Conservation (phyloP, 2,797 vertebrate species). For the Silurus lanzhouensis region DNA sequence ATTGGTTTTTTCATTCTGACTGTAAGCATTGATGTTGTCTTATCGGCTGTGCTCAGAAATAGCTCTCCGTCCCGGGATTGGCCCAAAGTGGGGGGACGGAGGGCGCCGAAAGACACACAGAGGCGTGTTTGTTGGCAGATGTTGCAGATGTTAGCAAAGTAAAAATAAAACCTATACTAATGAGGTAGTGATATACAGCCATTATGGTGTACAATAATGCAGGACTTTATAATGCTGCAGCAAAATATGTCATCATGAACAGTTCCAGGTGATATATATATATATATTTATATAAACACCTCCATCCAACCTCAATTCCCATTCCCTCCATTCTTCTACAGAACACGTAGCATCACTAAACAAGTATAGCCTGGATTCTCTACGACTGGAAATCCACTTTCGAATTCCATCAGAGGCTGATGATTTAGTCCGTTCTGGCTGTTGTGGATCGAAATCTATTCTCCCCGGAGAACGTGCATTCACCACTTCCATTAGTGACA, state of each 20-base stretch:
- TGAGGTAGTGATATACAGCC: background rate
- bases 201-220: background rate
- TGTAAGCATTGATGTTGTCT: constrained; percentile 51
- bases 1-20: constrained; percentile 47
- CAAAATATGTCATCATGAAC: background rate
- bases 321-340: background rate
- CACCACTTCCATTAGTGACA: constrained; percentile 7
- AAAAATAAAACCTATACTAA: background rate
- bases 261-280: background rate
- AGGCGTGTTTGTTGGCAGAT: background rate
- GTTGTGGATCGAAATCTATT: background rate
- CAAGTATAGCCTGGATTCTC: background rate
- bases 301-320: background rate
- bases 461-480: background rate
- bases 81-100: background rate
- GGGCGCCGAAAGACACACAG: background rate
- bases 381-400: background rate
- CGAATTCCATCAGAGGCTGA: background rate
- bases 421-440: constrained; percentile 1
- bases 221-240: background rate
- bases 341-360: background rate
- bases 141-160: background rate
- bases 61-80: constrained; percentile 48
- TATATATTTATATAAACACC: background rate
- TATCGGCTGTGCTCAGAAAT: constrained; percentile 57